These are phyloP conservation scores for Saturnia japonica DNA, from an alignment of 2,888 invertebrate species.

Conservation along the genomic window DNA sequence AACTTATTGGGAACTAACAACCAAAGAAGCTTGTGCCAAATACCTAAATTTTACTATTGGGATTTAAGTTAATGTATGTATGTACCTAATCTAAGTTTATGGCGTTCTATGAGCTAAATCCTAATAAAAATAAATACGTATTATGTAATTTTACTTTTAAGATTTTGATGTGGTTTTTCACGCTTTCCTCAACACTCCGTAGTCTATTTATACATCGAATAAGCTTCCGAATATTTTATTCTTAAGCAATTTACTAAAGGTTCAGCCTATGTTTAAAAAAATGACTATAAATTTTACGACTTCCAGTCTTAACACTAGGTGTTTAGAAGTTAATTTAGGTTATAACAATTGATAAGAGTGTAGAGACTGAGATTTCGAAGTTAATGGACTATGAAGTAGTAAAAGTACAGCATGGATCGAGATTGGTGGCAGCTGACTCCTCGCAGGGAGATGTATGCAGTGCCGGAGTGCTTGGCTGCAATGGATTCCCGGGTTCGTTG, in stretches of 20 bases:
- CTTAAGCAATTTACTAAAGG: not conserved
- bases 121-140: too few relatives aligned
- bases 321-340: not conserved
- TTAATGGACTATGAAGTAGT: not conserved
- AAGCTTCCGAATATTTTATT: not conserved
- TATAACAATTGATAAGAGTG: not conserved
- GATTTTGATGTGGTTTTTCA: not conserved
- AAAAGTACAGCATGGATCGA: slow-evolving; percentile 50
- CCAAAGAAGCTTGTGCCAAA: too few relatives aligned
- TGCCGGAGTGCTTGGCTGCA: slow-evolving; percentile 83
- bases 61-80: too few relatives aligned
- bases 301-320: not conserved
- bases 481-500: slow-evolving; percentile 82
- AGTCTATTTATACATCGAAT: not conserved
- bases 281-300: not conserved
- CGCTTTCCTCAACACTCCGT: not conserved
- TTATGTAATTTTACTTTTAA: too few relatives aligned
- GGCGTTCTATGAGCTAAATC: too few relatives aligned
- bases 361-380: not conserved
- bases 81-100: too few relatives aligned
- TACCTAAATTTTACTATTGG: too few relatives aligned
- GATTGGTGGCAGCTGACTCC: slow-evolving; percentile 81
- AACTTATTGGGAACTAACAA: too few relatives aligned
- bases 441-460: slow-evolving; percentile 56
- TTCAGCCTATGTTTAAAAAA: not conserved